These are phyloP conservation scores for Aurelia sp. DNA, from an alignment of 30 jellyfish, hydroid and myxozoan species.

Conservation along the genomic window DNA sequence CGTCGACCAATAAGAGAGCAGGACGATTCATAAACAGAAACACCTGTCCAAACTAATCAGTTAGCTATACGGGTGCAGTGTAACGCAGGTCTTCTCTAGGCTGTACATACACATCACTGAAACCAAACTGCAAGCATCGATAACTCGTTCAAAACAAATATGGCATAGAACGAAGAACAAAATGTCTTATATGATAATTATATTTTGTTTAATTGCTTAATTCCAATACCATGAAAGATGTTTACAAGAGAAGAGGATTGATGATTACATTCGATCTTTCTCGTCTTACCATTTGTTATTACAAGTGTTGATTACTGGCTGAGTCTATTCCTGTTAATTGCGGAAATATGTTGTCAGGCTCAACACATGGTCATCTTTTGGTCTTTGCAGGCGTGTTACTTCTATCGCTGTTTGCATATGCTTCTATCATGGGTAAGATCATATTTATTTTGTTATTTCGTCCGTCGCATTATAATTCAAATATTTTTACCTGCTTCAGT, in stretches of 20 bases:
- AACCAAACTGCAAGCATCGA: slow-evolving; percentile 20
- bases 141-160: background rate
- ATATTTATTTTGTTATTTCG: no score
- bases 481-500: no score
- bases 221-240: no score
- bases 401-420: background rate
- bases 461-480: no score
- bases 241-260: no score
- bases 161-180: no score
- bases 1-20: slow-evolving; percentile 44
- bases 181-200: no score
- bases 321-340: background rate
- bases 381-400: background rate
- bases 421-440: slow-evolving; percentile 6
- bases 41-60: slow-evolving; percentile 48
- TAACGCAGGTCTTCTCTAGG: slow-evolving; percentile 37
- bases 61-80: background rate
- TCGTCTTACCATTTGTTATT: no score
- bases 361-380: slow-evolving; percentile 10
- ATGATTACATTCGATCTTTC: no score
- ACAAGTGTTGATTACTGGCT: no score
- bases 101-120: slow-evolving; percentile 6
- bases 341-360: slow-evolving; percentile 24
- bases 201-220: no score
- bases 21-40: slow-evolving; percentile 22